Conservation (phyloP, 2,888 invertebrate genomes). For the Julus scandinavius region DNA sequence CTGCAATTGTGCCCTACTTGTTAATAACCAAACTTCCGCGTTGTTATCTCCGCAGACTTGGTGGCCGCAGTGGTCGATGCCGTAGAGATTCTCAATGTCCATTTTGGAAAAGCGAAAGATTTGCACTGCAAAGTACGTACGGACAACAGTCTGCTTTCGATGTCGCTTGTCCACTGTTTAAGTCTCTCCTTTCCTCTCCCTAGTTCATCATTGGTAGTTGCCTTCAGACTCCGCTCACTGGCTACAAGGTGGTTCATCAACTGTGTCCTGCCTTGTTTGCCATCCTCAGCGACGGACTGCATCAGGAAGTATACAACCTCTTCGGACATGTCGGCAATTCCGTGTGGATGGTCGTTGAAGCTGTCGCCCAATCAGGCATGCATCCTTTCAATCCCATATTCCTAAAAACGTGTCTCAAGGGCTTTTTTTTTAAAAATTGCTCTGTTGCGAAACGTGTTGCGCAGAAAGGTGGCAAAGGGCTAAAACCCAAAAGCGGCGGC, state of each 20-base stretch:
- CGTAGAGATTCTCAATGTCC: slow-evolving; percentile 78
- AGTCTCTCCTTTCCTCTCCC: background rate
- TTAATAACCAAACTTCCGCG: background rate
- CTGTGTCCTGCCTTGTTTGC: slow-evolving; percentile 87
- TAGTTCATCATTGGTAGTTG: slow-evolving; percentile 57
- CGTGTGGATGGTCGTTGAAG: slow-evolving; percentile 90
- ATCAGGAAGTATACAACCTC: slow-evolving; percentile 81
- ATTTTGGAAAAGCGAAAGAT: slow-evolving; percentile 73
- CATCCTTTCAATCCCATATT: background rate
- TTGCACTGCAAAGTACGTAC: slow-evolving; percentile 55
- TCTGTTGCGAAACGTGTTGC: no score
- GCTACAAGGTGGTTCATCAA: slow-evolving; percentile 77
- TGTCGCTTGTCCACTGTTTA: background rate
- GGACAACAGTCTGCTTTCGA: background rate
- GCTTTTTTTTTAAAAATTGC: no score
- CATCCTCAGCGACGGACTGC: slow-evolving; percentile 85
- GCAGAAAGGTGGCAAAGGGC: no score
- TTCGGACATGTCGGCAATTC: slow-evolving; percentile 88
- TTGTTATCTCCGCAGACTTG: background rate
- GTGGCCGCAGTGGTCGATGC: slow-evolving; percentile 73
- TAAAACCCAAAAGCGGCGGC: no score
- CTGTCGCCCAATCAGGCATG: slow-evolving; percentile 83
- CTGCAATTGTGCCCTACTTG: no score
- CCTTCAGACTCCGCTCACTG: slow-evolving; percentile 62
- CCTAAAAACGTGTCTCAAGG: no score